phyloP scores from a whole-genome alignment of 1,140 invertebrate genomes.

The Aricia agestis region DNA sequence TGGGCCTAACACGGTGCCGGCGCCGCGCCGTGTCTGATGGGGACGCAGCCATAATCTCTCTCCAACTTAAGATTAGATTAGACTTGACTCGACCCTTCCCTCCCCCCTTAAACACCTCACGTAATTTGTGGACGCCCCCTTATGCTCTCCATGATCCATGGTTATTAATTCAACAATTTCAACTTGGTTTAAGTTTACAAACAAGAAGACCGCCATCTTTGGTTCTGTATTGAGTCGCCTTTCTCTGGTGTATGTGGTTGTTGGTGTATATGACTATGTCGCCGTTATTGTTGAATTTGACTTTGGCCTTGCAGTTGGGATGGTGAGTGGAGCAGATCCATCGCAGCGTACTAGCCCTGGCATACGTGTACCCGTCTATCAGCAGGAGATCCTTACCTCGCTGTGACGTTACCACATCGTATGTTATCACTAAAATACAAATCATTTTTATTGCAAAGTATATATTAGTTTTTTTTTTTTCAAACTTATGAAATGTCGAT shows the following conservation, averaged over 20 bases:
- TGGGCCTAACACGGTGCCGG: too few species aligned
- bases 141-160: not conserved
- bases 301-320: conserved; percentile 29
- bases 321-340: conserved; percentile 31
- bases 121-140: too few species aligned
- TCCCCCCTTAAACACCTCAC: too few species aligned
- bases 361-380: conserved; percentile 34
- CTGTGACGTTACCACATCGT: conserved; percentile 31
- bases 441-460: not conserved
- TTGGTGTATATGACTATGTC: conserved; percentile 28
- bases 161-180: not conserved
- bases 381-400: conserved; percentile 33
- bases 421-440: conserved; percentile 30
- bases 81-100: too few species aligned
- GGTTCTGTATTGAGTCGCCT: conserved; percentile 30
- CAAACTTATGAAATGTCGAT: too few species aligned
- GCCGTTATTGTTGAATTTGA: conserved; percentile 28
- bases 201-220: conserved; percentile 21
- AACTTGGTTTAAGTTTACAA: not conserved
- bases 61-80: too few species aligned
- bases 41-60: too few species aligned
- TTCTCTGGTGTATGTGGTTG: conserved; percentile 39
- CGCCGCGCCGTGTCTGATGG: too few species aligned
- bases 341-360: not conserved
- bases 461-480: too few species aligned